These are phyloP conservation scores for Drosophila hydei DNA, from an alignment of 1,140 invertebrate genomes.

Conservation along the genomic window DNA sequence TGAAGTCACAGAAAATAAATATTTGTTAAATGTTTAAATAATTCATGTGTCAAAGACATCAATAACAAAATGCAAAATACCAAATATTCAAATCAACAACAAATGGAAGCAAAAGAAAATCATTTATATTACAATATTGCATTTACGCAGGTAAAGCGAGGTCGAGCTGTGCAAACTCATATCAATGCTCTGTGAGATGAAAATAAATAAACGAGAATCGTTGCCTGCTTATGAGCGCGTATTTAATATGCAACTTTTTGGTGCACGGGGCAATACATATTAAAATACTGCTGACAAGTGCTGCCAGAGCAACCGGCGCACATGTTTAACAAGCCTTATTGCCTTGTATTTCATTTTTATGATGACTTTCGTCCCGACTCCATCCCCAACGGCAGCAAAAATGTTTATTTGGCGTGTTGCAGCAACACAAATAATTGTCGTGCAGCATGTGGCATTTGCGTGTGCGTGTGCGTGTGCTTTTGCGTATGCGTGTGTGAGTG, in stretches of 20 bases:
- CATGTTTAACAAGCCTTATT: slow-evolving; percentile 76
- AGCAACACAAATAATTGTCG: slow-evolving; percentile 80
- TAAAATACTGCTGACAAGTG: slow-evolving; percentile 51
- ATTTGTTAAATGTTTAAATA: too few relatives aligned
- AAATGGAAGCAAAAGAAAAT: too few relatives aligned
- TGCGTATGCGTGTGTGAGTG: slow-evolving; percentile 28
- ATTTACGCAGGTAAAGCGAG: slow-evolving; percentile 3
- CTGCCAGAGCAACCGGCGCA: slow-evolving; percentile 31
- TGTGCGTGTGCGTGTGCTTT: slow-evolving; percentile 9
- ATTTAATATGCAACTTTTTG: slow-evolving; percentile 40
- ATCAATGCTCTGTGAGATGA: slow-evolving; percentile 27
- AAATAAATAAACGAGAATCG: slow-evolving; percentile 34
- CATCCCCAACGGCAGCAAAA: slow-evolving; percentile 34
- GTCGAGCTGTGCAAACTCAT: slow-evolving; percentile 8
- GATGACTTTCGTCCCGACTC: slow-evolving; percentile 62
- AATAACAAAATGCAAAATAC: too few relatives aligned
- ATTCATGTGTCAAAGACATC: too few relatives aligned
- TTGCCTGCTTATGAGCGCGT: slow-evolving; percentile 63
- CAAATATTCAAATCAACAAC: too few relatives aligned
- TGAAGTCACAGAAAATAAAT: too few relatives aligned
- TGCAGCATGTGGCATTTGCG: slow-evolving; percentile 73
- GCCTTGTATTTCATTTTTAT: slow-evolving; percentile 79
- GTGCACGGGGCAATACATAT: slow-evolving; percentile 35
- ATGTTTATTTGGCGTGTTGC: slow-evolving; percentile 79
- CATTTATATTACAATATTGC: slow-evolving; percentile 1